Conservation (phyloP, 2,888 invertebrate species). For the Tupiocoris notatus region DNA sequence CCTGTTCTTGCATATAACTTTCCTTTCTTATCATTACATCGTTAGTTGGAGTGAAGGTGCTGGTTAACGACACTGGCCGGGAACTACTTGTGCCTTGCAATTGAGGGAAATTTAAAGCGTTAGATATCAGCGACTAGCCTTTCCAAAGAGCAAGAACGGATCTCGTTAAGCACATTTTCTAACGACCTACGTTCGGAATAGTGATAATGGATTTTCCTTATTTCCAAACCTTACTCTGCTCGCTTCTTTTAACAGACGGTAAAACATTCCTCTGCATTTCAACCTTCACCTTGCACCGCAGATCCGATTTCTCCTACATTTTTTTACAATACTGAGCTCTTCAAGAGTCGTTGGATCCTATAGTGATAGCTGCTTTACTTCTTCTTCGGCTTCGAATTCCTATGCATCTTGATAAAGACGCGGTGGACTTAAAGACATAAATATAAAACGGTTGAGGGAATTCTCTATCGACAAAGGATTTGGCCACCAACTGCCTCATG, state of each 20-base stretch:
- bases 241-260: background rate
- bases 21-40: background rate
- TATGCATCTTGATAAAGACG: constrained; percentile 30
- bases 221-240: background rate
- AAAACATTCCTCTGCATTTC: background rate
- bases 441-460: too few relatives aligned
- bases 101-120: background rate
- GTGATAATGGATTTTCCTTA: background rate
- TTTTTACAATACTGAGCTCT: background rate
- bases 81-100: background rate
- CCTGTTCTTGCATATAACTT: background rate
- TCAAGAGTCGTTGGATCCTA: background rate
- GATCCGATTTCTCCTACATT: background rate
- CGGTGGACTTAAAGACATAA: too few relatives aligned
- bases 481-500: too few relatives aligned
- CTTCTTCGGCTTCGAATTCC: constrained; percentile 10
- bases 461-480: too few relatives aligned
- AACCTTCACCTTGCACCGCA: background rate
- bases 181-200: background rate
- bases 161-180: background rate
- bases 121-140: background rate
- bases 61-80: background rate
- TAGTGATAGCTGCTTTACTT: background rate
- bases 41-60: background rate
- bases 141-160: background rate